These are phyloP conservation scores for Trimorus sp. DNA, from an alignment of 2,888 invertebrate genomes.

Conservation along the genomic window DNA sequence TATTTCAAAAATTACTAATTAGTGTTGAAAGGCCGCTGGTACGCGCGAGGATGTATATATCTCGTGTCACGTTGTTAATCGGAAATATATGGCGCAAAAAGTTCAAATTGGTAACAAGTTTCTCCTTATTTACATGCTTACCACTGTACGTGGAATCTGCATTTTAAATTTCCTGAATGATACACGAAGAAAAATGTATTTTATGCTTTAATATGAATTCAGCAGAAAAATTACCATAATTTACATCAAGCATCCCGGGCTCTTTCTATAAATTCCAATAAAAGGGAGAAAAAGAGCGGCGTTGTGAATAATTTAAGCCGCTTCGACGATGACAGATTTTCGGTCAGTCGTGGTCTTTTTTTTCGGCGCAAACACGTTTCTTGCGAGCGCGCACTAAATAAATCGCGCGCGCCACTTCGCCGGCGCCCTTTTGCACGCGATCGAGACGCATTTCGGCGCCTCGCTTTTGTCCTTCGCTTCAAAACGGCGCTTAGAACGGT, in stretches of 20 bases:
- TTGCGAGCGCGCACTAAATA: slow-evolving; percentile 11
- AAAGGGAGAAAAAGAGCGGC: slow-evolving; percentile 28
- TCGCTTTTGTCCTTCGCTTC: background rate
- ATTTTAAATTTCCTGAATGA: slow-evolving; percentile 57
- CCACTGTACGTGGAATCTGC: slow-evolving; percentile 54
- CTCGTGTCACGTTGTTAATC: slow-evolving; percentile 32
- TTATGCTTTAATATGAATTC: slow-evolving; percentile 55
- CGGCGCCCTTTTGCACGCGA: background rate
- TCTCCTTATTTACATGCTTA: slow-evolving; percentile 56
- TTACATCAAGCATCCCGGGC: slow-evolving; percentile 43
- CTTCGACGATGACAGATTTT: slow-evolving; percentile 43
- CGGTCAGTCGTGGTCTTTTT: slow-evolving; percentile 27
- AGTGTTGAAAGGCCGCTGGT: slow-evolving; percentile 24
- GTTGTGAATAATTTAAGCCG: slow-evolving; percentile 50
- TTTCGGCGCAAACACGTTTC: slow-evolving; percentile 14
- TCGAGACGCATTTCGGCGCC: slow-evolving; percentile 4
- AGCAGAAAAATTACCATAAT: slow-evolving; percentile 54
- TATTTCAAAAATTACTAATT: slow-evolving; percentile 9
- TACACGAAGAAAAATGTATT: slow-evolving; percentile 56
- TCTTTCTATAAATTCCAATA: slow-evolving; percentile 54
- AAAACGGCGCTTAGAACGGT: too few species aligned
- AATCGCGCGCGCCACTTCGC: slow-evolving; percentile 12
- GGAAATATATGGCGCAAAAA: slow-evolving; percentile 41
- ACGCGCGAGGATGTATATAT: background rate
- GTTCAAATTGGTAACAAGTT: slow-evolving; percentile 59